A percentile compares a stretch with the other conserved stretches of the same genome.
Conservation (phyloP, 2,113 vertebrate species). For the Elephas maximus region DNA sequence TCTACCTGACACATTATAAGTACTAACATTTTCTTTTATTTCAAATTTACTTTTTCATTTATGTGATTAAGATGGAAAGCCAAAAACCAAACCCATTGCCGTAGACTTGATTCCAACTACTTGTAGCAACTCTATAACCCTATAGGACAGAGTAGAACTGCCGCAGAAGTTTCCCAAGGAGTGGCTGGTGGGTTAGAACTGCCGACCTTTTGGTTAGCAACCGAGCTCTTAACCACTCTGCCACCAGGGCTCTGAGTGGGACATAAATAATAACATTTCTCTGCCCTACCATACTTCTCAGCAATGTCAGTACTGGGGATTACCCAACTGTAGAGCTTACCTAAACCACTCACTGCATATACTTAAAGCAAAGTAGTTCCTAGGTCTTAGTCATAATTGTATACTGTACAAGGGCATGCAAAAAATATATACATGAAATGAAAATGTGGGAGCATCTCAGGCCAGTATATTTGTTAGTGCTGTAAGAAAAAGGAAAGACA, state of each 20-base stretch:
- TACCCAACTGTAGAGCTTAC: neutral
- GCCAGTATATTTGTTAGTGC: neutral
- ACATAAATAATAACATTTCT: neutral
- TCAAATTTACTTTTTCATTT: neutral
- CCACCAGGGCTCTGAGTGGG: too few species aligned
- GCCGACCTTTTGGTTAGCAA: too few species aligned
- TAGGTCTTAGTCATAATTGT: neutral
- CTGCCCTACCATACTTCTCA: neutral
- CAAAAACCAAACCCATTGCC: too few species aligned
- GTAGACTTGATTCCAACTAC: too few species aligned
- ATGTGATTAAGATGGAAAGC: neutral
- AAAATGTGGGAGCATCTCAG: neutral
- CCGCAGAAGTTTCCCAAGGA: too few species aligned
- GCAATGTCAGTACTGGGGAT: neutral
- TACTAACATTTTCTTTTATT: neutral
- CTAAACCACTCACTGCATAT: neutral
- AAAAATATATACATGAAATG: neutral
- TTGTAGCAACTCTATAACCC: too few species aligned
- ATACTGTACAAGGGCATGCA: neutral
- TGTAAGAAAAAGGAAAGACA: neutral
- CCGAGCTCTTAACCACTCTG: too few species aligned
- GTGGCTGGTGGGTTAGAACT: too few species aligned
- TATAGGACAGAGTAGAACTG: too few species aligned
- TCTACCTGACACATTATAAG: neutral
- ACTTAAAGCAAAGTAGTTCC: conserved; percentile 9